Evolutionary conservation across 1,140 invertebrate genomes (phyloP), one percentile per base, ranked within the genome.

Genomic region (Tetragonula clypearis): DNA sequence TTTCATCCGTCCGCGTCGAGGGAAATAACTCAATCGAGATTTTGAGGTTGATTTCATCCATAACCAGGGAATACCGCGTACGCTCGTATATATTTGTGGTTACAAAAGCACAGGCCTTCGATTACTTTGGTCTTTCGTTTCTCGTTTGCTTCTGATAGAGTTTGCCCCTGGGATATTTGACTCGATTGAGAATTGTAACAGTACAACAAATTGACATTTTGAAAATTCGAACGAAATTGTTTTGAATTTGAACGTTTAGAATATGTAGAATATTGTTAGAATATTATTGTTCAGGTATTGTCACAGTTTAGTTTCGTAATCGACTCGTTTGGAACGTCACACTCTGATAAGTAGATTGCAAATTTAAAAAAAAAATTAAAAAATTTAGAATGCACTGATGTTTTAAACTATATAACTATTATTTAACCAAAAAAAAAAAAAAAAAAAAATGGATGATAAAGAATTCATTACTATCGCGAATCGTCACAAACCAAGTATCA

Each of bases 11-110:
- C 53, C 30, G 26, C 9, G 23, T 41, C 56, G 15, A 53, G 14
- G 15, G 30, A 78, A 79, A 41, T 49, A 72, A 71, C 35, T 84
- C 62, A 62, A 84, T 84, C 82, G 76, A 73, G 41, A 14, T 53
- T 72, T 35, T 65, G 62, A 65, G 76, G 66, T 78, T 66, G 66
- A 72, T 79, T 41, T 79, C 56, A 79, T 84, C 76, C 66, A 56
- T 56, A 41, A 56, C 11, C 35, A 23, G 8, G 82, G 77, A 84
- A 84, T 73, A 75, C 75, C 60, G n/a, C n/a, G n/a, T 21, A 41
- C 78, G 62, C 58, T 58, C 84, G 68, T 66, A 30, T 53, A 41
- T 72, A 49, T 2, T 53, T 85, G 83, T 56, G 79, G 79, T 80
- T 74, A 62, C 60, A 58, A 81, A 35, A 81, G 56, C 35, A 72